phyloP scores from a whole-genome alignment of 2,888 invertebrate species.

The Anthrax anthrax region DNA sequence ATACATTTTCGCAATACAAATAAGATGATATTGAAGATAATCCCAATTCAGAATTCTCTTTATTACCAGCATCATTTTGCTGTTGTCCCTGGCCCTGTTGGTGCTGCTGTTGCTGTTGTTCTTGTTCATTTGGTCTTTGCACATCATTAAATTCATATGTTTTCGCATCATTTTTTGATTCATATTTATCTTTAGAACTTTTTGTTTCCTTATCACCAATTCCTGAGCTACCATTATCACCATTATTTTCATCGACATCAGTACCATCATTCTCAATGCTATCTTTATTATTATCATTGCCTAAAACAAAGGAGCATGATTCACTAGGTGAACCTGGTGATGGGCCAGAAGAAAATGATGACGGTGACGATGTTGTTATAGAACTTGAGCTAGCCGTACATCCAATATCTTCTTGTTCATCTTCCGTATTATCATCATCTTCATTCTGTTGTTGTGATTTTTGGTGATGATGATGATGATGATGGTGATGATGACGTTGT shows the following conservation, averaged over 20 bases:
- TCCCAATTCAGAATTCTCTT: slow-evolving; percentile 17
- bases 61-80: background rate
- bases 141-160: background rate
- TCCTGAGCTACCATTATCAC: background rate
- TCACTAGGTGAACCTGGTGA: slow-evolving; percentile 26
- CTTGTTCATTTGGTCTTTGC: background rate
- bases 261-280: background rate
- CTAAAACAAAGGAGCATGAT: slow-evolving; percentile 16
- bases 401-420: slow-evolving; percentile 1
- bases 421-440: slow-evolving; percentile 1
- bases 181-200: no score
- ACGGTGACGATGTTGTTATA: slow-evolving; percentile 32
- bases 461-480: background rate
- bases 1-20: slow-evolving; percentile 10
- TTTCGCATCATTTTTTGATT: background rate
- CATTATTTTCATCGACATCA: background rate
- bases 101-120: background rate
- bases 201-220: background rate
- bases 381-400: slow-evolving; percentile 22
- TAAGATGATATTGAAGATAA: slow-evolving; percentile 28
- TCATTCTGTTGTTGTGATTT: background rate
- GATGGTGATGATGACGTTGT: background rate
- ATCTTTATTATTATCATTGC: background rate
- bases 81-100: background rate
- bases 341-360: slow-evolving; percentile 32